phyloP scores from a whole-genome alignment of 92 coral and sea anemone species.

The Desmophyllum pertusum region DNA sequence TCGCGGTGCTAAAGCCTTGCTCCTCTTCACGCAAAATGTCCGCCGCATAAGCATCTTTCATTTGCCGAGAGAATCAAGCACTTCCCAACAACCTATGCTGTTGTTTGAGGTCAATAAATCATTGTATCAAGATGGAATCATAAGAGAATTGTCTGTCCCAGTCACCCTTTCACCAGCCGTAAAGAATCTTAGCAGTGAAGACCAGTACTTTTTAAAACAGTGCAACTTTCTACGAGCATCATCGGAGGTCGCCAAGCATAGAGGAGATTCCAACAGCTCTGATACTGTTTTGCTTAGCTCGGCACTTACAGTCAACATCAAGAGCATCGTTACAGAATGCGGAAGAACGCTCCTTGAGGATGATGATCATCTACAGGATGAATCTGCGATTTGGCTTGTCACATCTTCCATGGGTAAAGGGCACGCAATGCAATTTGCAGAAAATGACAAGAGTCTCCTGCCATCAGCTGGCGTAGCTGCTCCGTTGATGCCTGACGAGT shows the following conservation, averaged over 20 bases:
- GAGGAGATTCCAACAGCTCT: neutral
- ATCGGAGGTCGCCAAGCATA: neutral
- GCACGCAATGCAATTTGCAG: constrained; percentile 51
- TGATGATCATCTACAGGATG: neutral
- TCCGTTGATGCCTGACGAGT: constrained; percentile 2
- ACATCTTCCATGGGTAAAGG: constrained; percentile 78
- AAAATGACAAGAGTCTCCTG: constrained; percentile 52
- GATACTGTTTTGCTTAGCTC: constrained; percentile 43
- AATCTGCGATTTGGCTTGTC: constrained; percentile 66
- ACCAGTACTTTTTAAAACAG: constrained; percentile 57
- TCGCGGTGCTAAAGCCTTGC: constrained; percentile 72
- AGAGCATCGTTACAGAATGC: constrained; percentile 35
- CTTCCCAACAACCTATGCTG: constrained; percentile 47
- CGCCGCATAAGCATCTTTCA: constrained; percentile 65
- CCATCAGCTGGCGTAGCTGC: constrained; percentile 93
- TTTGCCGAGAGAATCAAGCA: constrained; percentile 27
- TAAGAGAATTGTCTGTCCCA: constrained; percentile 61
- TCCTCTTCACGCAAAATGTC: constrained; percentile 87
- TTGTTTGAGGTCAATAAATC: constrained; percentile 71
- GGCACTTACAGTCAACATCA: constrained; percentile 42
- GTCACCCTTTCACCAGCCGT: constrained; percentile 27
- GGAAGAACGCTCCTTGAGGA: constrained; percentile 39
- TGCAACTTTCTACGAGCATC: constrained; percentile 69
- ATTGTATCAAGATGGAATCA: constrained; percentile 16
- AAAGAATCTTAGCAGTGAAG: constrained; percentile 28